phyloP scores from a whole-genome alignment of 2,113 vertebrate species.

The Lepus timidus region DNA sequence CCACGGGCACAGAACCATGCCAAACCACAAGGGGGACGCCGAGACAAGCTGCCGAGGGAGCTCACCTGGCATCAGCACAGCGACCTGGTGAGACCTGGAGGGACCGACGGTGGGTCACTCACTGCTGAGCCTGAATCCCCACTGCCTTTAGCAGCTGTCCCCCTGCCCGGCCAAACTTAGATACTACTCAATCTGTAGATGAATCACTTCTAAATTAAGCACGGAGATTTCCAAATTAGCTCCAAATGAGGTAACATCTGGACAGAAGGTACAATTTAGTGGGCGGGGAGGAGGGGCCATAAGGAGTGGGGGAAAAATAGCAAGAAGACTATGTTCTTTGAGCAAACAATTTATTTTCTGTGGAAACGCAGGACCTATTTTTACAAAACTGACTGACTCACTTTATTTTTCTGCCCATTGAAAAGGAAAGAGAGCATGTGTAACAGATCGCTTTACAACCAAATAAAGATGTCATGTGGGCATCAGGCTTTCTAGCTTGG shows the following conservation, averaged over 20 bases:
- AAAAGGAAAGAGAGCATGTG: constrained; percentile 55
- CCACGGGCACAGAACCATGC: neutral
- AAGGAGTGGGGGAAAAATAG: constrained; percentile 42
- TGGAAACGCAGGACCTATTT: constrained; percentile 75
- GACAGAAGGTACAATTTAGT: neutral
- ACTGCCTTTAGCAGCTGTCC: neutral
- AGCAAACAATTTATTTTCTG: constrained; percentile 72
- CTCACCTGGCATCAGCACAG: neutral
- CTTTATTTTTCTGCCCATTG: constrained; percentile 57
- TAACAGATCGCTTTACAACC: constrained; percentile 69
- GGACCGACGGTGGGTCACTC: too few species aligned
- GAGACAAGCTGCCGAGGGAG: neutral
- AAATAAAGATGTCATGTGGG: constrained; percentile 77
- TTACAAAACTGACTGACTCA: constrained; percentile 74
- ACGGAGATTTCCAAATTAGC: constrained; percentile 69
- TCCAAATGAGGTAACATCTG: constrained; percentile 54
- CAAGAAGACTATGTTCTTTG: constrained; percentile 63
- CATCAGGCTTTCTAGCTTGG: constrained; percentile 55
- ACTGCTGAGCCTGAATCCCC: constrained; percentile 30
- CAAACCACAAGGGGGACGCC: neutral
- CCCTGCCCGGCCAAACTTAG: constrained; percentile 19
- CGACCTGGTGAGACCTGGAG: too few species aligned
- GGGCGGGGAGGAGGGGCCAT: neutral
- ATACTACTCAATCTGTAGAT: constrained; percentile 15
- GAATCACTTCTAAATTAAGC: constrained; percentile 79